These are phyloP conservation scores for Lates japonicus DNA, from an alignment of 2,797 vertebrate species.

Conservation along the genomic window DNA sequence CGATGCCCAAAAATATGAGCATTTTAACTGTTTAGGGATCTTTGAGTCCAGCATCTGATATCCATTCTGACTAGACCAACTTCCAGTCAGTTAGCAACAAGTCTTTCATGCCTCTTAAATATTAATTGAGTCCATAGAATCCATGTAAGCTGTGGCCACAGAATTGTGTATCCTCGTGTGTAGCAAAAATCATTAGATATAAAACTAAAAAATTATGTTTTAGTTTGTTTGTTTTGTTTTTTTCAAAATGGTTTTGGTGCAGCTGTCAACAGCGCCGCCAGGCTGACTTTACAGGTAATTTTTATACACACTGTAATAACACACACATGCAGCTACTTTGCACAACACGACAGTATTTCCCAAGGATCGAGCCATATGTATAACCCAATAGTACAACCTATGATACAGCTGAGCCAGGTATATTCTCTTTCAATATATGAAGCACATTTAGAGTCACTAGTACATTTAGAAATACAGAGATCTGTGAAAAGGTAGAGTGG, in stretches of 20 bases:
- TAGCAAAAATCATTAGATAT: neutral
- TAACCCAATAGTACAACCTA: constrained; percentile 26
- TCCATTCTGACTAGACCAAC: neutral
- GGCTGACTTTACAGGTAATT: constrained; percentile 11
- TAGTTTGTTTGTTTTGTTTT: no score
- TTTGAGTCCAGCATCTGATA: constrained; percentile 24
- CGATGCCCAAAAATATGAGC: constrained; percentile 27
- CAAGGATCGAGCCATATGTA: constrained; percentile 41
- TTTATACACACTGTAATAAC: constrained; percentile 13
- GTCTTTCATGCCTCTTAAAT: neutral
- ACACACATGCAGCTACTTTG: constrained; percentile 35
- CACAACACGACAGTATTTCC: constrained; percentile 50
- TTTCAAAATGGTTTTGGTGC: constrained; percentile 10
- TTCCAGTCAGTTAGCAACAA: constrained; percentile 12
- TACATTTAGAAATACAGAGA: constrained; percentile 54
- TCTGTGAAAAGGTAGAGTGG: constrained; percentile 3
- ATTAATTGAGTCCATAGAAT: constrained; percentile 3
- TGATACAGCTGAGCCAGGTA: constrained; percentile 47
- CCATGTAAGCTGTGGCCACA: neutral
- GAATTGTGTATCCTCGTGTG: neutral
- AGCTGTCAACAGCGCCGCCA: constrained; percentile 10
- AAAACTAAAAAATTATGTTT: neutral
- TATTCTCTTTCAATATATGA: constrained; percentile 40
- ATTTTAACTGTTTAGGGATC: constrained; percentile 27
- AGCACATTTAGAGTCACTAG: constrained; percentile 74